Evolutionary conservation across 2,797 vertebrate genomes (phyloP), one percentile per base, ranked within the genome.

Genomic region (Macrochelys suwanniensis): DNA sequence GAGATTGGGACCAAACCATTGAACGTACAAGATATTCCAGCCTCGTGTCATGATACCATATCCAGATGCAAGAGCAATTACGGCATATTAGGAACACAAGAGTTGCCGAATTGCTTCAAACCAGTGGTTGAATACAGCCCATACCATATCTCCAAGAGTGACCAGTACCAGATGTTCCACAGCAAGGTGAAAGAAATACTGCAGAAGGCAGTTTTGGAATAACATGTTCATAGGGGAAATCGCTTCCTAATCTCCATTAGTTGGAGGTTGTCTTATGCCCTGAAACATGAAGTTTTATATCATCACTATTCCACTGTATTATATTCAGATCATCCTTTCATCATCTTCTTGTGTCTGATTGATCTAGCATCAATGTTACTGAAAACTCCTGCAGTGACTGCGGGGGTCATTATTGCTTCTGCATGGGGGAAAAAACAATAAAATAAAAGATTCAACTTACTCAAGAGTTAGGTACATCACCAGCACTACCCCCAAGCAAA

Each of bases 401-500:
- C n/a, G 68, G 84, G 11, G 83, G 76, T 84, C 21, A 23, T 83
- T 82, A 37, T 33, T 86, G 45, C 37, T 17, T 37, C 82, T 87
- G 50, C 12, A 88, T 23, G 33, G 7, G n/a, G 17, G 71, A 76
- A 92, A 84, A 76, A 74, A 7, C 1, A 0, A 15, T 10, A 45
- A 4, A 84, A 86, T 42, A 45, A 89, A 93, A 25, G 3, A 84
- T 86, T 37, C 56, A 76, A 98, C 99, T 99, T 97, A 99, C 99
- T 98, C 98, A 96, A 99, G 99, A 84, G 94, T 89, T 77, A 99
- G 85, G 90, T 99, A 99, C 4, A 98, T 99, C 96, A 99, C 96
- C n/a, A 99, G 96, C 1, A 98, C 98, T 97, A 99, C 80, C 76
- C 98, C 98, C 88, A 99, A 96, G 97, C 99, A 99, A 87, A 99